Conservation (phyloP, 2,113 vertebrate genomes). For the Rutilus rutilus region DNA sequence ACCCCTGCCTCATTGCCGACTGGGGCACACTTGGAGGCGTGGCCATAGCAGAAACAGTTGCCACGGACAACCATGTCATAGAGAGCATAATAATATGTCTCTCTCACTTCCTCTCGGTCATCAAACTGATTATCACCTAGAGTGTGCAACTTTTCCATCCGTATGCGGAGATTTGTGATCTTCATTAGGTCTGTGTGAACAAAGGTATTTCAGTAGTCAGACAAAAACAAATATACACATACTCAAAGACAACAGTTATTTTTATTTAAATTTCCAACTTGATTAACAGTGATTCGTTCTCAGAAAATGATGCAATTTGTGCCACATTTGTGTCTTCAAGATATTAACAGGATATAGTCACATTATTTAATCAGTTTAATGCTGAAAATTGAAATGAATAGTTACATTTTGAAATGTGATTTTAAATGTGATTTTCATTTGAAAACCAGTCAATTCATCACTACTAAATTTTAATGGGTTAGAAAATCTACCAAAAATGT, state of each 20-base stretch:
- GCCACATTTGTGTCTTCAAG: too few species aligned
- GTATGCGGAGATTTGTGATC: conserved; percentile 93
- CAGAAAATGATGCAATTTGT: too few species aligned
- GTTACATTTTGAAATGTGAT: too few species aligned
- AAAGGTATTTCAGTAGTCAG: background rate
- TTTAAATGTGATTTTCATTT: too few species aligned
- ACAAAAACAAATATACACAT: background rate
- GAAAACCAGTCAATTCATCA: too few species aligned
- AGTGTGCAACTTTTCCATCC: conserved; percentile 89
- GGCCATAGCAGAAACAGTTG: conserved; percentile 98
- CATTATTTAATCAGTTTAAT: too few species aligned
- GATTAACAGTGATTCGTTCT: too few species aligned
- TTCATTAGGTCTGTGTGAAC: conserved; percentile 85
- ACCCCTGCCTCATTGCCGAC: conserved; percentile 70
- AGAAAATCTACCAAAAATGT: too few species aligned
- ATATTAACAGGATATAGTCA: too few species aligned
- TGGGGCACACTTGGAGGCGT: conserved; percentile 90
- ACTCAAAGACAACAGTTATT: background rate
- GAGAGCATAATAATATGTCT: conserved; percentile 96
- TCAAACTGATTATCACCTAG: conserved; percentile 93
- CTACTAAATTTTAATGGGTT: too few species aligned
- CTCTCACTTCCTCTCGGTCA: conserved; percentile 87
- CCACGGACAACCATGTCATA: conserved; percentile 97
- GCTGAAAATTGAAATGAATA: too few species aligned
- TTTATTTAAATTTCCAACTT: background rate